phyloP scores from a whole-genome alignment of 2,797 vertebrate genomes.

The Sternarchorhynchus goeldii region DNA sequence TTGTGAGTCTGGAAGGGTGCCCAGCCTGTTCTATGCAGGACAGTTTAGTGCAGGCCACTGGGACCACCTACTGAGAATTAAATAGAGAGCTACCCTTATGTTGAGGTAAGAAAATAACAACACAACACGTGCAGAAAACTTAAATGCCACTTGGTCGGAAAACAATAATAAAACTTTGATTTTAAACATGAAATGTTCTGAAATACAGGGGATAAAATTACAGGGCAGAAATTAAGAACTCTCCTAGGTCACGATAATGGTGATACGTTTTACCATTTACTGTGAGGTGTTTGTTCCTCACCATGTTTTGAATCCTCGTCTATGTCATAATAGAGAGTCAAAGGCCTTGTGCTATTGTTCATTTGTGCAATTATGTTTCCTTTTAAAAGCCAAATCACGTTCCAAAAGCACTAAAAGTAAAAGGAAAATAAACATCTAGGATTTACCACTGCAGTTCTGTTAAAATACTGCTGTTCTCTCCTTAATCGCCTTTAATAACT shows the following conservation, averaged over 20 bases:
- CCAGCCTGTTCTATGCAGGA: constrained; percentile 9
- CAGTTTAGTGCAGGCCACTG: neutral
- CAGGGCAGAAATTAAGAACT: neutral
- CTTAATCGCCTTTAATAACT: neutral
- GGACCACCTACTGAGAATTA: neutral
- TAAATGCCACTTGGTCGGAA: neutral
- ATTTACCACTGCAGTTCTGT: neutral
- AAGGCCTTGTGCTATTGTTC: neutral
- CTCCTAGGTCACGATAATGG: no score
- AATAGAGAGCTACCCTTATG: constrained; percentile 4
- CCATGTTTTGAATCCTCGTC: no score
- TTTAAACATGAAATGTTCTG: neutral
- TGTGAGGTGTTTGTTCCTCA: neutral
- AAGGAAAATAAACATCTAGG: neutral
- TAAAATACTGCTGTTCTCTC: constrained; percentile 4
- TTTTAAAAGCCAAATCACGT: neutral
- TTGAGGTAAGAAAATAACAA: neutral
- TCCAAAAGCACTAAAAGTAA: neutral
- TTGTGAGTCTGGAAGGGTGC: neutral
- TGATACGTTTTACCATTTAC: neutral
- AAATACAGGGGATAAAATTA: neutral
- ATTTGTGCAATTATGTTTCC: neutral
- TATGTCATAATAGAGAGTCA: neutral
- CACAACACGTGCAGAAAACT: neutral
- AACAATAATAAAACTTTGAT: constrained; percentile 3